phyloP scores from a whole-genome alignment of 2,797 vertebrate species.

The Buphagus erythrorhynchus region DNA sequence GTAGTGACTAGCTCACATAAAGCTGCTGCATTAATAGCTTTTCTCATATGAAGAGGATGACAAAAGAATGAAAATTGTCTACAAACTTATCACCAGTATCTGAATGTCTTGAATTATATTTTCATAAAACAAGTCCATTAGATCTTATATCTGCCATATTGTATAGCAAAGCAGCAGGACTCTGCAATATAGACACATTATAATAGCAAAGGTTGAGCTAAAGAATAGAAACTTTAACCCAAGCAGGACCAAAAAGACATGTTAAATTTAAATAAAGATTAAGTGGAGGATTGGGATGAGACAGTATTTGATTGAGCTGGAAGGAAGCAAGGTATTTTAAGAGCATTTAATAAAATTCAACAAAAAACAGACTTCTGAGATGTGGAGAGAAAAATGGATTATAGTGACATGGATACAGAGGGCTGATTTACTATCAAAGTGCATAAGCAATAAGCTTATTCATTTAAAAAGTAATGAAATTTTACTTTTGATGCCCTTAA shows the following conservation, averaged over 20 bases:
- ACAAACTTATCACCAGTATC: neutral
- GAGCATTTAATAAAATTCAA: neutral
- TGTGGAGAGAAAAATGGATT: neutral
- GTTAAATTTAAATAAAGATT: conserved; percentile 1
- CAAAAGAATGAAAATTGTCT: neutral
- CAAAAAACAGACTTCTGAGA: neutral
- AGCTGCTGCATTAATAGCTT: neutral
- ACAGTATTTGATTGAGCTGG: neutral
- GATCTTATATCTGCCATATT: neutral
- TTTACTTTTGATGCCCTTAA: neutral
- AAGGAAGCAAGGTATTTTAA: neutral
- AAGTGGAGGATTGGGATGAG: neutral
- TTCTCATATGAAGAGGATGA: neutral
- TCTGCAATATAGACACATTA: neutral
- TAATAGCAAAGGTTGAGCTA: neutral
- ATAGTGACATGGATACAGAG: neutral
- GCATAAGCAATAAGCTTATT: neutral
- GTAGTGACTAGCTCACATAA: neutral
- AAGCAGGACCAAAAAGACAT: neutral
- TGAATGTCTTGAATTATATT: neutral
- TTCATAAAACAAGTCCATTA: neutral
- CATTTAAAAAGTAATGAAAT: neutral
- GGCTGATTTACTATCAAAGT: neutral
- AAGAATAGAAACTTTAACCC: neutral
- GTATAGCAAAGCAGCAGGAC: neutral